Conservation (phyloP, 2,888 invertebrate genomes). For the Tridacna gigas region DNA sequence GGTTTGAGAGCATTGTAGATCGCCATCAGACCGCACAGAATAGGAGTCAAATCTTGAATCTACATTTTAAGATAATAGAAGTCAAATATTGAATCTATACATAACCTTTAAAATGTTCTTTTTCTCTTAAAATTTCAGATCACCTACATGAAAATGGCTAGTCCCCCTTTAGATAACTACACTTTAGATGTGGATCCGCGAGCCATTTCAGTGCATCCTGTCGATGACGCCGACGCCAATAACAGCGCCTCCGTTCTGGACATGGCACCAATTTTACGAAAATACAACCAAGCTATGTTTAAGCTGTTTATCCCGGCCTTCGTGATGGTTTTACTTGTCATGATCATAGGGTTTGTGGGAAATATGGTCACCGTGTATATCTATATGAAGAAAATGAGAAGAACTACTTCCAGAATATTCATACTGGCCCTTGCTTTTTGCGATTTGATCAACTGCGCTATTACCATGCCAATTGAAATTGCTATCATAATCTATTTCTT, state of each 20-base stretch:
- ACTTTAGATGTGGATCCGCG: neutral
- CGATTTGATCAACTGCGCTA: constrained; percentile 63
- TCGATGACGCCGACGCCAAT: neutral
- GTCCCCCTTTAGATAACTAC: neutral
- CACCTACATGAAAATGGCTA: neutral
- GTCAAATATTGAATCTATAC: too few relatives aligned
- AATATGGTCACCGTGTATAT: constrained; percentile 54
- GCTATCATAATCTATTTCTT: constrained; percentile 51
- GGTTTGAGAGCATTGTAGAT: too few relatives aligned
- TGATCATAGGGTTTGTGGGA: constrained; percentile 53
- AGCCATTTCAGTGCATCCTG: constrained; percentile 13
- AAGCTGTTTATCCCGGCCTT: constrained; percentile 57
- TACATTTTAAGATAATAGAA: too few relatives aligned
- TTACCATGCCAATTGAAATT: constrained; percentile 65
- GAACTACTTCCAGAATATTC: constrained; percentile 63
- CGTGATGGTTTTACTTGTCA: constrained; percentile 39
- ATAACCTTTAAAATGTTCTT: too few relatives aligned
- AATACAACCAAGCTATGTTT: constrained; percentile 34
- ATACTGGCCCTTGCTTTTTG: constrained; percentile 62
- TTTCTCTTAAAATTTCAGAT: neutral
- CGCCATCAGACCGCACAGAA: too few relatives aligned
- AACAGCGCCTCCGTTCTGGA: too few relatives aligned
- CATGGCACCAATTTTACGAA: neutral
- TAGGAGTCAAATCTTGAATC: too few relatives aligned
- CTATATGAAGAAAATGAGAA: constrained; percentile 57